Evolutionary conservation across 1,140 invertebrate species (phyloP).

Genomic region (Eurosta solidaginis): DNA sequence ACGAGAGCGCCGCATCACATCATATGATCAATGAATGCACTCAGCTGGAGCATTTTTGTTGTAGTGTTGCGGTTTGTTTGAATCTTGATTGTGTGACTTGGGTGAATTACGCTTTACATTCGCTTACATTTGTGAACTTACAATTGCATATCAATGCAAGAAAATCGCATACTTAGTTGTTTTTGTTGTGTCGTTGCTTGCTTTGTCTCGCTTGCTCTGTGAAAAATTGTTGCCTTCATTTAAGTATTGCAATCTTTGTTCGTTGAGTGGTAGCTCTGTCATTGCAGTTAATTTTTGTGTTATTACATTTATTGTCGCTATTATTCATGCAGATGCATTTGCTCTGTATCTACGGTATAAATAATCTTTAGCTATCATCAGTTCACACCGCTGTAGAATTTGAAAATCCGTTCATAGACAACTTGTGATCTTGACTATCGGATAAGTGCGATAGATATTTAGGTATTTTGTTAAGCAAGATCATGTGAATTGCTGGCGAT

Average conservation of each 20-base stretch:
- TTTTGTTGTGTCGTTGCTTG: background rate
- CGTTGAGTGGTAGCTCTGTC: conserved; percentile 10
- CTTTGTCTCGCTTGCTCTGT: background rate
- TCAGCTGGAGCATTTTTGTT: conserved; percentile 1
- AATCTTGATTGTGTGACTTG: background rate
- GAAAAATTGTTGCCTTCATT: background rate
- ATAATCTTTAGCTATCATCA: background rate
- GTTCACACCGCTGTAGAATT: background rate
- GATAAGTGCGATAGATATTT: background rate
- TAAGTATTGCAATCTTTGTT: conserved; percentile 9
- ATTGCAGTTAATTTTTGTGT: conserved; percentile 21
- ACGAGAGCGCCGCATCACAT: background rate
- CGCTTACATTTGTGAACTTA: background rate
- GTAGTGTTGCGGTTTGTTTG: background rate
- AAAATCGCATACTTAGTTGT: background rate
- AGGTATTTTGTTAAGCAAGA: background rate
- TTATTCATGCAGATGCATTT: background rate
- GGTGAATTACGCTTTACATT: background rate
- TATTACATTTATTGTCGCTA: background rate
- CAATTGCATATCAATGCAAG: conserved; percentile 10
- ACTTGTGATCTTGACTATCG: background rate
- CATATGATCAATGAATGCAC: conserved; percentile 23
- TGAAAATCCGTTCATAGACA: background rate
- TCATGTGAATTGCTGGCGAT: background rate
- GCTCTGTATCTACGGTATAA: background rate